Percentiles rank a stretch among this genome's conserved stretches.
Conservation (phyloP, 2,113 vertebrate genomes). For the Percina caprodes region DNA sequence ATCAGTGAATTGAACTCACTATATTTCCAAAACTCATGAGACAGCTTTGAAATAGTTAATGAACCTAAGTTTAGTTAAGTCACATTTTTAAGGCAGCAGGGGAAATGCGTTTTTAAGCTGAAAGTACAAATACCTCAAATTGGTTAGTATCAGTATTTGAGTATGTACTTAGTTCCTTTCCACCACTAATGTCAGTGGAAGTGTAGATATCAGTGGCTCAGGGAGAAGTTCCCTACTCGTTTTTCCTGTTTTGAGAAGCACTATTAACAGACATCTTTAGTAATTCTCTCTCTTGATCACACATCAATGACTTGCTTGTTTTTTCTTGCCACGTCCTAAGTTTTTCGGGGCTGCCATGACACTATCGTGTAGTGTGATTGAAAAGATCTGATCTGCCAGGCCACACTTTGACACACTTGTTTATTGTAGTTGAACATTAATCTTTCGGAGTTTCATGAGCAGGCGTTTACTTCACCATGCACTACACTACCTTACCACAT, state of each 20-base stretch:
- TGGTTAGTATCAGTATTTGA: not conserved
- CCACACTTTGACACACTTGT: conserved; percentile 42
- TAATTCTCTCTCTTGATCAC: not conserved
- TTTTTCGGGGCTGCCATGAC: not conserved
- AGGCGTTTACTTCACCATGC: not conserved
- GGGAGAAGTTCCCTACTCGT: not conserved
- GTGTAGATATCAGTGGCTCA: not conserved
- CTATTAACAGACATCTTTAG: not conserved
- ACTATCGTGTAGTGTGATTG: conserved; percentile 12
- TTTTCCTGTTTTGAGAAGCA: not conserved
- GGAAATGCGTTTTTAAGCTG: not conserved
- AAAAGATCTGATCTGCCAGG: conserved; percentile 11
- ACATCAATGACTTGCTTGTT: not conserved
- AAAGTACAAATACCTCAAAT: not conserved
- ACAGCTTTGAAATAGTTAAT: not conserved
- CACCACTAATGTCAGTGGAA: not conserved
- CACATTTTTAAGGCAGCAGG: not conserved
- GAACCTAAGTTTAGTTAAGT: not conserved
- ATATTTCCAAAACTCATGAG: not conserved
- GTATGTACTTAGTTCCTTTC: not conserved
- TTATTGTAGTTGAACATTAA: conserved; percentile 75
- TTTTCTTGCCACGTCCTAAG: not conserved
- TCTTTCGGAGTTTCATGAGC: conserved; percentile 53
- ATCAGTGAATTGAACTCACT: not conserved
- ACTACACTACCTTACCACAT: not conserved